Evolutionary conservation across 1,140 invertebrate species (phyloP), one percentile per base, ranked within the genome.

Genomic region (Plutomurus gul): DNA sequence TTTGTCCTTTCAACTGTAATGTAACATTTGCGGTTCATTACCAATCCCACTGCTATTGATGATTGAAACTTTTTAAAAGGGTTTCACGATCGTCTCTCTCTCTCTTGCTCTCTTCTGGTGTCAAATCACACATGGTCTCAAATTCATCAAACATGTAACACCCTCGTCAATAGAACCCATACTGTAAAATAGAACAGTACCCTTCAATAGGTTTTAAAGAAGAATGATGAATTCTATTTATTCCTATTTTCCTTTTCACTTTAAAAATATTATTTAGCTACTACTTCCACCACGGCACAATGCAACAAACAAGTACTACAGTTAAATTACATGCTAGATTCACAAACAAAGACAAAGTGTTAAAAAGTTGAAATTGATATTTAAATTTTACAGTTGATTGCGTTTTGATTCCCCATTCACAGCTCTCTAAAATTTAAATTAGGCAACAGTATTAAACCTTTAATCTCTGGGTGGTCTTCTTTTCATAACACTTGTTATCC

Each of bases 331-430:
- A 43, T 43, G 37, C 43, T 30, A 46, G n/a, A 73, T 36, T 36
- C 36, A 39, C 37, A 22, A 43, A 43, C 56, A 36, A 65, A 33
- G 11, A 7, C 7, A 1, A 30, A 72, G 70, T 39, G 40, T 72
- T 73, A 25, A 73, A 72, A n/a, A n/a, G n/a, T 73, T 40, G 70
- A 73, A 73, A 73, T 73, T n/a, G 70, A 73, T 73, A 73, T 40
- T 73, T 43, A 73, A 73, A 73, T 73, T 73, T 73, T 73, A 36
- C 70, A 73, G 36, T 73, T 73, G 37, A 46, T 30, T 73, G 13
- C 70, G 10, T 30, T 16, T 40, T 46, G 37, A 46, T 30, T 73
- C 25, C 70, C 20, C 40, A 25, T 40, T 46, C 16, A 27, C 70
- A 43, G 16, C 36, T 4, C 22, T 27, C 13, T 36, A 33, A 30